Conservation (phyloP, 23 tunicate species). For the Oikopleura albicans region DNA sequence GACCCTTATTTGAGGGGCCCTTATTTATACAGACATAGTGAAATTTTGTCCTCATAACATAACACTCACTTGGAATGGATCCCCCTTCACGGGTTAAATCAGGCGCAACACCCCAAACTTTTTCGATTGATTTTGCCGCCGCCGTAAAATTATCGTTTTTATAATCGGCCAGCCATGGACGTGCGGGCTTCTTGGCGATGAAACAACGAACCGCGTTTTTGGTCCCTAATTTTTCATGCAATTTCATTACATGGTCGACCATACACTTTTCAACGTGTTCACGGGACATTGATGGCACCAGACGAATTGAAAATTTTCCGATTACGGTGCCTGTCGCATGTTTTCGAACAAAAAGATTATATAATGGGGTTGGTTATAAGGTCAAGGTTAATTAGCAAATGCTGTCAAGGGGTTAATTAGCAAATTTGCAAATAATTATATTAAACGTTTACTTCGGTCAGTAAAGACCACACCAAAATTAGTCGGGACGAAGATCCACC, state of each 20-base stretch:
- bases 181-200: neutral
- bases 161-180: neutral
- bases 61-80: conserved; percentile 41
- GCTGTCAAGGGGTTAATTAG: too few species aligned
- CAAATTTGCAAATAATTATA: too few species aligned
- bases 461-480: too few species aligned
- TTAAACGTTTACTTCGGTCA: too few species aligned
- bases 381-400: too few species aligned
- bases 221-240: neutral
- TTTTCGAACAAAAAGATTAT: too few species aligned
- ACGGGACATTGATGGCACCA: neutral
- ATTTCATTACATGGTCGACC: neutral
- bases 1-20: too few species aligned
- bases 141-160: neutral
- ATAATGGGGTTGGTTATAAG: too few species aligned
- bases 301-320: conserved; percentile 12
- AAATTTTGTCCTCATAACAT: too few species aligned
- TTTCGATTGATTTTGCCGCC: neutral
- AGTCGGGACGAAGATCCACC: too few species aligned
- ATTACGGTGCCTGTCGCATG: neutral
- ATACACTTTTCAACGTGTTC: conserved; percentile 13
- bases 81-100: conserved; percentile 95
- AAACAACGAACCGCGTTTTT: neutral
- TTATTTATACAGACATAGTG: too few species aligned
- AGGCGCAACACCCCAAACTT: conserved; percentile 72